Evolutionary conservation across 1,140 invertebrate species (phyloP).

Genomic region (Caenorhabditis tropicalis): DNA sequence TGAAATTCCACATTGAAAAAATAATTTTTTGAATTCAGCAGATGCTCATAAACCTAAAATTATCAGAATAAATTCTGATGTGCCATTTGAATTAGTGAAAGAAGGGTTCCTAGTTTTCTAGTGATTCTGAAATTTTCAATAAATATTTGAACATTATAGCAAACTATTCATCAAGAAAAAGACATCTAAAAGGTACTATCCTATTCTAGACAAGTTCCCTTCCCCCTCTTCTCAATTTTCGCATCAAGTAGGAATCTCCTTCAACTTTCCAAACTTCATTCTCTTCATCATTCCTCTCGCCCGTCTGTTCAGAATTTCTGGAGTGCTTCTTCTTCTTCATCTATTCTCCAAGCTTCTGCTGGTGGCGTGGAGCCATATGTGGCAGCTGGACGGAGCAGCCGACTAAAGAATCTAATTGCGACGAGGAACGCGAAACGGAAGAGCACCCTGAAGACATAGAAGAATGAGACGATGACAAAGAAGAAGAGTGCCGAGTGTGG

Average conservation of each 20-base stretch:
- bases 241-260: no score
- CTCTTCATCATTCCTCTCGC: not conserved
- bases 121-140: no score
- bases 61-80: no score
- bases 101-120: no score
- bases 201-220: not conserved
- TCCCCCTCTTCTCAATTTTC: not conserved
- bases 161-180: no score
- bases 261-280: not conserved
- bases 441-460: not conserved
- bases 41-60: no score
- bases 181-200: no score
- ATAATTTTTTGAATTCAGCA: no score
- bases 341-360: not conserved
- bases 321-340: not conserved
- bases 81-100: no score
- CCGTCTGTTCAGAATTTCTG: constrained; percentile 10
- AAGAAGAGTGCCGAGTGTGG: not conserved
- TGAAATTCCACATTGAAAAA: no score
- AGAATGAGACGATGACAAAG: not conserved
- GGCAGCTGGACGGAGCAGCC: not conserved
- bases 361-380: not conserved
- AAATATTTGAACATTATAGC: no score
- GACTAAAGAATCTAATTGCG: not conserved
- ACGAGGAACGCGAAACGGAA: not conserved